phyloP scores from a whole-genome alignment of 2,797 vertebrate genomes.

The Molossus alvarezi region DNA sequence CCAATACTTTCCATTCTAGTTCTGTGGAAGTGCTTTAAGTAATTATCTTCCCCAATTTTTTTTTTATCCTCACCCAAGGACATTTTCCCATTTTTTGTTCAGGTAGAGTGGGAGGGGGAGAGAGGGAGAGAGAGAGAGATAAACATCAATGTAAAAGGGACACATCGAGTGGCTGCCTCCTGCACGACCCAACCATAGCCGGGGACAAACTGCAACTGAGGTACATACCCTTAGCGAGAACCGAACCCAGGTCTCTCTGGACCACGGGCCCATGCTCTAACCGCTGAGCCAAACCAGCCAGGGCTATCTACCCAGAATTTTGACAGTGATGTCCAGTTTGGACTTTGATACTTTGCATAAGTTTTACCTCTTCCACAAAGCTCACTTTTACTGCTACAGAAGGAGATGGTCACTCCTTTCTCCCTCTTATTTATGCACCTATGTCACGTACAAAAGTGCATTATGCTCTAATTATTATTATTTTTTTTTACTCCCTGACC shows the following conservation, averaged over 20 bases:
- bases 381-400: neutral
- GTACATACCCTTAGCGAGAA: no score
- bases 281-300: no score
- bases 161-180: no score
- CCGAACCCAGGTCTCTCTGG: no score
- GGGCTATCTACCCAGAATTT: neutral
- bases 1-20: neutral
- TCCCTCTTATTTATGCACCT: neutral
- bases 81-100: no score
- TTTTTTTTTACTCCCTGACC: neutral
- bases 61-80: no score
- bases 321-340: neutral
- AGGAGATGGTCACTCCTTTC: neutral
- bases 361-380: neutral
- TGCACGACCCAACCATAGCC: no score
- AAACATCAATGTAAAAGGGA: no score
- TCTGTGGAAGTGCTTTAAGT: neutral
- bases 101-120: no score
- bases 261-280: no score
- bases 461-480: neutral
- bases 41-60: neutral
- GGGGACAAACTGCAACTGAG: no score
- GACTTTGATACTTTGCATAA: neutral
- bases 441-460: neutral
- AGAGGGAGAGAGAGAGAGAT: no score